Percentiles rank a stretch among this genome's conserved stretches.
Evolutionary conservation across 2,113 vertebrate species (phyloP).

Genomic region (Lynx canadensis): DNA sequence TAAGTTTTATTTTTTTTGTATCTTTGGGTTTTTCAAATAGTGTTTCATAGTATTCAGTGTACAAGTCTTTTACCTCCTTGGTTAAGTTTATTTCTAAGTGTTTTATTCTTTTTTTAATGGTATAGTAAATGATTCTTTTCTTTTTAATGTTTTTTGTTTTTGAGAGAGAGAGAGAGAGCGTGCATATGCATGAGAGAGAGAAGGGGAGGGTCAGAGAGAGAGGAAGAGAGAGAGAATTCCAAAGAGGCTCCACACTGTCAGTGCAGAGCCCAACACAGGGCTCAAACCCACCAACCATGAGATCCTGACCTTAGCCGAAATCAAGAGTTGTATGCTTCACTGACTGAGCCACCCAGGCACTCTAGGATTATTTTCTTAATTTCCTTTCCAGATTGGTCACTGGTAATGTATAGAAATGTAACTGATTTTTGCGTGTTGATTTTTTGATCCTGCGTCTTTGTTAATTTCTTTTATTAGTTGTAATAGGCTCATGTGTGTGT

Average conservation of each 20-base stretch:
- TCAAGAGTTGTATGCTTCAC: no score
- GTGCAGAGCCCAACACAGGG: no score
- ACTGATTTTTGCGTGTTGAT: not conserved
- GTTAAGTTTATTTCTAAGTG: not conserved
- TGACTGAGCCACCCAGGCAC: no score
- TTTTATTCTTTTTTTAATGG: not conserved
- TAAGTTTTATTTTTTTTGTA: not conserved
- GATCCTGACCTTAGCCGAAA: no score
- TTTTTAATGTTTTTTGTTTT: no score
- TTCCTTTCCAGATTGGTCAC: not conserved
- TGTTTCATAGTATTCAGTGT: not conserved
- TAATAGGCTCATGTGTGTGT: not conserved
- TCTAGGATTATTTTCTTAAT: not conserved
- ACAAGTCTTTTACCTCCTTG: not conserved
- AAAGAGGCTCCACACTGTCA: no score
- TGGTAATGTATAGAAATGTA: not conserved
- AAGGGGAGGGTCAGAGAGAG: no score
- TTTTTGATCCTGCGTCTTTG: not conserved
- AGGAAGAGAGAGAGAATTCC: no score
- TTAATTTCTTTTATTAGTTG: not conserved
- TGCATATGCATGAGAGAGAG: no score
- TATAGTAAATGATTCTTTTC: not conserved
- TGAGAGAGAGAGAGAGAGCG: no score
- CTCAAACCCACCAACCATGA: no score
- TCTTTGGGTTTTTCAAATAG: not conserved